Percentiles rank a stretch among this genome's conserved stretches.
Evolutionary conservation across 2,797 vertebrate species (phyloP).

Genomic region (Parambassis ranga): DNA sequence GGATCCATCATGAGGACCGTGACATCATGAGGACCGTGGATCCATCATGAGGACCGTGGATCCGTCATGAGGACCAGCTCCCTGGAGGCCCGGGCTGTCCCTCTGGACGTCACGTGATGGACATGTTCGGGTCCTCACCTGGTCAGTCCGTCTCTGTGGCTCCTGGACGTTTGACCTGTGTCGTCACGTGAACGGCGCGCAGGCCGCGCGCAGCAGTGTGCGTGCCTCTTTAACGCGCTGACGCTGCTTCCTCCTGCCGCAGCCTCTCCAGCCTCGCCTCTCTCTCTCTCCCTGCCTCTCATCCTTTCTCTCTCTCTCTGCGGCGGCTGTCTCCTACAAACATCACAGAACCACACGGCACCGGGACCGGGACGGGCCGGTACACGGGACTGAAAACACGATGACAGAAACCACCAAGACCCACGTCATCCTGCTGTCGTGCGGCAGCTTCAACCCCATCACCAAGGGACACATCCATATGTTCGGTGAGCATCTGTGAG

Average conservation of each 20-base stretch:
- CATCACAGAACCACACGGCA: neutral
- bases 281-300: neutral
- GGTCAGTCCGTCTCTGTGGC: neutral
- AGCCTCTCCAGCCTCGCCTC: neutral
- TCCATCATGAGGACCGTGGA: too few relatives aligned
- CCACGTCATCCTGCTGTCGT: slow-evolving; percentile 94
- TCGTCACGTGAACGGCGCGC: too few relatives aligned
- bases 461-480: slow-evolving; percentile 98
- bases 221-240: neutral
- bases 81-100: too few relatives aligned
- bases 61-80: too few relatives aligned
- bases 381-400: slow-evolving; percentile 8
- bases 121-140: too few relatives aligned
- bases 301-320: slow-evolving; percentile 20
- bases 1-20: too few relatives aligned
- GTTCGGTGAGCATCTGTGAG: slow-evolving; percentile 87
- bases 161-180: neutral
- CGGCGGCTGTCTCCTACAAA: neutral
- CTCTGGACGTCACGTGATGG: too few relatives aligned
- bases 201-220: neutral
- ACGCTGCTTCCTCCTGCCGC: slow-evolving; percentile 16
- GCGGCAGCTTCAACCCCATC: slow-evolving; percentile 98
- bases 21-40: too few relatives aligned
- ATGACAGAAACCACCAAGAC: slow-evolving; percentile 94
- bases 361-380: slow-evolving; percentile 28